Percentiles rank a stretch among this genome's conserved stretches.
Evolutionary conservation across 2,888 invertebrate species (phyloP).

Genomic region (Chelonus formosanus): DNA sequence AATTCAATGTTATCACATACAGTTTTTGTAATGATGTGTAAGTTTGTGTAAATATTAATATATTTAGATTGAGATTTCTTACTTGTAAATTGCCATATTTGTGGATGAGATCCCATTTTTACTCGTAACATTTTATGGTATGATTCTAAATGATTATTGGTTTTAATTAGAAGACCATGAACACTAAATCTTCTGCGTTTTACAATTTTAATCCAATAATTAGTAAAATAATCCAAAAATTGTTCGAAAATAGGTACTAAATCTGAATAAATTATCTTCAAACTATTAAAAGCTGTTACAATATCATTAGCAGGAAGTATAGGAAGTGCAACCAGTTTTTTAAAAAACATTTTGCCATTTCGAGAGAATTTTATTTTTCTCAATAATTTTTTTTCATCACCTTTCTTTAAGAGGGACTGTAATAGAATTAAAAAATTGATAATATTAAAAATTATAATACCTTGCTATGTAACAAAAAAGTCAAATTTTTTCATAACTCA

Average conservation of each 20-base stretch:
- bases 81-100: slow-evolving; percentile 28
- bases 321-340: slow-evolving; percentile 21
- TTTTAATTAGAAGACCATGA: slow-evolving; percentile 9
- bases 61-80: too few species aligned
- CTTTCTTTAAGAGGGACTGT: too few species aligned
- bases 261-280: not conserved
- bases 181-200: slow-evolving; percentile 18
- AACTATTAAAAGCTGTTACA: slow-evolving; percentile 10
- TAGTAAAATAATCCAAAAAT: slow-evolving; percentile 7
- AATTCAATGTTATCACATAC: too few species aligned
- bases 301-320: slow-evolving; percentile 14
- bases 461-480: not conserved
- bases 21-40: too few species aligned
- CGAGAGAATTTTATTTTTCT: not conserved
- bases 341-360: slow-evolving; percentile 8
- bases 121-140: slow-evolving; percentile 13
- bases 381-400: not conserved
- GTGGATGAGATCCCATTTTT: slow-evolving; percentile 20
- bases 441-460: not conserved
- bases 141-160: slow-evolving; percentile 26
- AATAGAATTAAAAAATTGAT: too few species aligned
- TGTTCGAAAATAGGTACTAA: not conserved
- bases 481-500: not conserved
- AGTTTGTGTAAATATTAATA: too few species aligned
- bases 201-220: slow-evolving; percentile 8